phyloP scores from a whole-genome alignment of 2,113 vertebrate genomes.

The Alouatta palliata region DNA sequence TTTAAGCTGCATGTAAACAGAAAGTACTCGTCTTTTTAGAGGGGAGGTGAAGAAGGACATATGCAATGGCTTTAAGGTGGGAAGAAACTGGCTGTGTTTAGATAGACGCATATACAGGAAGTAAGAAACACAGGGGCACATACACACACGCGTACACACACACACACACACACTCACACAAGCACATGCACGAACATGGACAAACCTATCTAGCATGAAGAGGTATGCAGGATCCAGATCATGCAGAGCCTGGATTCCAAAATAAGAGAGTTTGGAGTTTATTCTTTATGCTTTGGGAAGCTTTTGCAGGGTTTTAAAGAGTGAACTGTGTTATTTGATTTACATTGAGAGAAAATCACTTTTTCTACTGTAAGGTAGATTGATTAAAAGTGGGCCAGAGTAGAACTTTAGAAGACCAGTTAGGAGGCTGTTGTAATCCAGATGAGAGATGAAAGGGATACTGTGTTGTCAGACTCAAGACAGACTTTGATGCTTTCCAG shows the following conservation, averaged over 20 bases:
- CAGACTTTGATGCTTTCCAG: background rate
- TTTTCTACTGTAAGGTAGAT: background rate
- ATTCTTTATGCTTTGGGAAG: background rate
- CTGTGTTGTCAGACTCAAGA: background rate
- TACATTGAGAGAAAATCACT: background rate
- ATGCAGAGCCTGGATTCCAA: background rate
- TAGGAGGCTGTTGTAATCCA: background rate
- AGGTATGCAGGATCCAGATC: background rate
- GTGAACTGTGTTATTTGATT: conserved; percentile 25
- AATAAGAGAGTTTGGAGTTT: background rate
- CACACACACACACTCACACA: background rate
- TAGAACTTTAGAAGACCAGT: background rate
- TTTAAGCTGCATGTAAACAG: background rate
- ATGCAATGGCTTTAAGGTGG: background rate
- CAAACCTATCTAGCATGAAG: background rate
- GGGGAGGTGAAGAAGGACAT: background rate
- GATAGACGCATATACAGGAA: background rate
- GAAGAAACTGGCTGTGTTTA: background rate
- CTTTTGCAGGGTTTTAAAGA: background rate
- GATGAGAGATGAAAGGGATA: background rate
- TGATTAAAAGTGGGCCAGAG: background rate
- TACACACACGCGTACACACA: too few relatives aligned
- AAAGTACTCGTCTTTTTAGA: background rate
- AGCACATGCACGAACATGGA: too few relatives aligned
- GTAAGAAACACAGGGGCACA: background rate